Conservation (phyloP, 1,140 invertebrate genomes). For the Drosophila kanapiae region DNA sequence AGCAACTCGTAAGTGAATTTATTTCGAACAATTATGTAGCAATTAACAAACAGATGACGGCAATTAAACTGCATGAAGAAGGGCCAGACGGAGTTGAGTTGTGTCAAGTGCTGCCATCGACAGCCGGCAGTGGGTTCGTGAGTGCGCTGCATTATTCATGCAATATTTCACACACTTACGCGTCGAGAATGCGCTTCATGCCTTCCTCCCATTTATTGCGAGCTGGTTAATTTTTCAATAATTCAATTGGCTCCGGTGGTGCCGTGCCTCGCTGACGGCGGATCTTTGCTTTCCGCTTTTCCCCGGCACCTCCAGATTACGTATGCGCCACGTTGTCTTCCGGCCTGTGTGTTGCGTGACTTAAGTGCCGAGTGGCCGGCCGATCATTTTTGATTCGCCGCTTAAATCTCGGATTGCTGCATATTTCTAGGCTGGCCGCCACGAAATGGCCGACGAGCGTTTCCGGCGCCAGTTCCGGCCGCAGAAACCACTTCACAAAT, state of each 20-base stretch:
- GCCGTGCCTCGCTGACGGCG: neutral
- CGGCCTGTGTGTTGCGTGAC: constrained; percentile 41
- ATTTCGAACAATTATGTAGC: constrained; percentile 83
- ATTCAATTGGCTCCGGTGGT: constrained; percentile 61
- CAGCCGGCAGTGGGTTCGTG: constrained; percentile 31
- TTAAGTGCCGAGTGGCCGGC: constrained; percentile 34
- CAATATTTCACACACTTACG: constrained; percentile 62
- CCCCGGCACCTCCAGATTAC: constrained; percentile 45
- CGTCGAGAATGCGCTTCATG: constrained; percentile 40
- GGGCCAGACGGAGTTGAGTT: constrained; percentile 27
- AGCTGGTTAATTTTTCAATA: constrained; percentile 79
- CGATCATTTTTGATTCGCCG: constrained; percentile 65
- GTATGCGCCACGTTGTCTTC: constrained; percentile 54
- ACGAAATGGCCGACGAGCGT: constrained; percentile 24
- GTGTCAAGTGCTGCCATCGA: constrained; percentile 50
- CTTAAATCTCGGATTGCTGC: constrained; percentile 64
- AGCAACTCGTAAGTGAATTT: constrained; percentile 69
- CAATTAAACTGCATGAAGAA: constrained; percentile 64
- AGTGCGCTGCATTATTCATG: constrained; percentile 69
- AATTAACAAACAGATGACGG: constrained; percentile 82
- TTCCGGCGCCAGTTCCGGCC: constrained; percentile 59
- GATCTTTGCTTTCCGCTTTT: constrained; percentile 11
- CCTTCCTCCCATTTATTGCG: constrained; percentile 24
- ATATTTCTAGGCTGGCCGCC: constrained; percentile 22
- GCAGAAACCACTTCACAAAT: constrained; percentile 76